Base-by-base conservation (phyloP, 2,797 vertebrate species). In the Pagetopsis macropterus region DNA sequence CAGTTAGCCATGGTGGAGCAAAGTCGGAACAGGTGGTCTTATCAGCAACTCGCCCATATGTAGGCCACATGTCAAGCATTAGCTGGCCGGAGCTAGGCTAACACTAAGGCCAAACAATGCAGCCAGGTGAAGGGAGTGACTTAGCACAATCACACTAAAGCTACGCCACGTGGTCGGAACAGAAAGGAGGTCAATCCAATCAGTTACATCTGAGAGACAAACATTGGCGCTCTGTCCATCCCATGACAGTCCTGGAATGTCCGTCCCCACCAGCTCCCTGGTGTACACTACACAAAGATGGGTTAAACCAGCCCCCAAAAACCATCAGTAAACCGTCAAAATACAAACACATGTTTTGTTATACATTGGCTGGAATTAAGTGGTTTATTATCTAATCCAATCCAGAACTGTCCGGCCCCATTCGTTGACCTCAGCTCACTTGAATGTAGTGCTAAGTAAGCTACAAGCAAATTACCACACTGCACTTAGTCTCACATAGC, bases 141-240 rank as follows among this genome's bases (percentile, higher is more conserved):
- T 87, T 77, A 71, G 87, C 81, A 83, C 70, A 75, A 72, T 78
- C 87, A 85, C 50, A 33, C 64, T 82, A 81, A 89, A 83, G 82
- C 83, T 78, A 44, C 81, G 76, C 83, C 81, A 86, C 78, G 62
- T 84, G 87, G 84, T 82, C 71, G 11, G 37, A 17, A 37, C 79
- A 68, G 79, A 83, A 94, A 91, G 67, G 68, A 89, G 92, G 92
- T 84, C 92, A 92, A 93, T 91, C 92, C 89, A 83, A 88, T 94
- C 90, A 91, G 81, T 75, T 45, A 48, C 75, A 88, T 80, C 87
- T 60, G 58, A 79, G 76, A 87, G 68, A 86, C 67, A 89, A 87
- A 91, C 87, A 85, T 81, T 54, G 70, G 77, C 52, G 66, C 76
- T 45, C 45, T n/a, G 51, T 66, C 73, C 85, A 81, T 70, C 82